Percentiles rank a stretch among this genome's conserved stretches.
Conservation (phyloP, 2,797 vertebrate species). For the Eulemur albifrons region DNA sequence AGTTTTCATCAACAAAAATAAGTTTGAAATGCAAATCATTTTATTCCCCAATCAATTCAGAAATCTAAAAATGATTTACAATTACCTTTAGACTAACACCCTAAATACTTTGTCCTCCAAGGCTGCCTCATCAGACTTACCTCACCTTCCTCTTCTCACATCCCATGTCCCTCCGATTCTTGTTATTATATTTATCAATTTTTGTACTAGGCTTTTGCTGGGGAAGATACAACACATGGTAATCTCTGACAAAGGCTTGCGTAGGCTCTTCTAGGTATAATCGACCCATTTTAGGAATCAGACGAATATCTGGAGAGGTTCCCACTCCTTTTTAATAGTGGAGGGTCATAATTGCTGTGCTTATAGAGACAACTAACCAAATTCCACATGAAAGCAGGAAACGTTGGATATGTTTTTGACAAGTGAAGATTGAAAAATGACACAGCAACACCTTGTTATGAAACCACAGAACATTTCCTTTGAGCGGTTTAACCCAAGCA, state of each 20-base stretch:
- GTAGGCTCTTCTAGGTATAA: not conserved
- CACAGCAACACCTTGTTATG: not conserved
- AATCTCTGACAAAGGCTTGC: not conserved
- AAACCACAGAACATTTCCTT: not conserved
- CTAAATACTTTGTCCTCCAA: not conserved
- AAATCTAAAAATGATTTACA: not conserved
- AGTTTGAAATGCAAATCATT: not conserved
- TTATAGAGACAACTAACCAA: not conserved
- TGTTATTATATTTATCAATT: not conserved
- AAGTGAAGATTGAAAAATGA: not conserved
- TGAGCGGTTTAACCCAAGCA: not conserved
- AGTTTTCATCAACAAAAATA: not conserved
- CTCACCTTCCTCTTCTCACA: not conserved
- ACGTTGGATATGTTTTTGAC: not conserved
- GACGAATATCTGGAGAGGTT: not conserved
- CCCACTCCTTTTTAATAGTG: not conserved
- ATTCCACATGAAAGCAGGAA: not conserved
- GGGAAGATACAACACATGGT: not conserved
- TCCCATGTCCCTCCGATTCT: not conserved
- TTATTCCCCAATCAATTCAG: not conserved
- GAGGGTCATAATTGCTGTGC: not conserved
- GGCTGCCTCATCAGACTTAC: not conserved
- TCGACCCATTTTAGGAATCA: not conserved
- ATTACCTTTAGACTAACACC: not conserved
- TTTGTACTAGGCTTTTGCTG: not conserved